Base-by-base conservation (phyloP, 2,797 vertebrate species). In the Microchirus variegatus region DNA sequence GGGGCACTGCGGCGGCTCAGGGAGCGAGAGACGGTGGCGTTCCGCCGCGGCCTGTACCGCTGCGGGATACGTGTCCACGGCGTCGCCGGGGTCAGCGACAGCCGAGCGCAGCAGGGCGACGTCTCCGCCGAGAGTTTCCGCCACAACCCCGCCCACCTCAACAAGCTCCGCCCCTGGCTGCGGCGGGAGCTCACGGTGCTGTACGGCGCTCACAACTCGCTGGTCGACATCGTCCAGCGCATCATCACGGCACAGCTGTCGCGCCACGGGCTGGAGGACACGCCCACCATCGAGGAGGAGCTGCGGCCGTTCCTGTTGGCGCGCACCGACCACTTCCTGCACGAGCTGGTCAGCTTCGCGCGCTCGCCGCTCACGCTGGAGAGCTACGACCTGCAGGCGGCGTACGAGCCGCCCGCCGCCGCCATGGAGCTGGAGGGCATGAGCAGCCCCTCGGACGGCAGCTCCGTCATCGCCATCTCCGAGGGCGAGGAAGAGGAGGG, bases 381-480 rank as follows among this genome's bases (percentile, higher is more conserved):
- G 3, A 90, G 81, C 0, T 98, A 96, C 12, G 96, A 98, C 67
- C 89, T 93, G 5, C 93, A 94, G 8, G 95, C 95, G 1, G 93
- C 93, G 63, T 98, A 98, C 19, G 94, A 96, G 77, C 96, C 94
- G 3, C 94, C 93, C 2, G 90, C 91, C 0, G 83, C 92, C 3
- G 90, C 91, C 0, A 78, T 93, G 11, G 92, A 94, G 54, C 91
- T 94, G 80, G 79, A 78, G 15, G 49, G 53, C 0, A 15, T 18
- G 0, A 93, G 90, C 80, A 94, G 90, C 80, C 89, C 66, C 48
- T 93, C 93, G 0, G 81, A 84, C 37, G 85, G 90, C 58, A 95
- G 92, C 0, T 96, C 95, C 0, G 93, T 97, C 61, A 97, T 97
- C 67, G 94, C 95, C 50, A 96, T 97, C 53, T 97, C 96, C 0